phyloP scores from a whole-genome alignment of 2,113 vertebrate genomes.

The Melierax canorus region DNA sequence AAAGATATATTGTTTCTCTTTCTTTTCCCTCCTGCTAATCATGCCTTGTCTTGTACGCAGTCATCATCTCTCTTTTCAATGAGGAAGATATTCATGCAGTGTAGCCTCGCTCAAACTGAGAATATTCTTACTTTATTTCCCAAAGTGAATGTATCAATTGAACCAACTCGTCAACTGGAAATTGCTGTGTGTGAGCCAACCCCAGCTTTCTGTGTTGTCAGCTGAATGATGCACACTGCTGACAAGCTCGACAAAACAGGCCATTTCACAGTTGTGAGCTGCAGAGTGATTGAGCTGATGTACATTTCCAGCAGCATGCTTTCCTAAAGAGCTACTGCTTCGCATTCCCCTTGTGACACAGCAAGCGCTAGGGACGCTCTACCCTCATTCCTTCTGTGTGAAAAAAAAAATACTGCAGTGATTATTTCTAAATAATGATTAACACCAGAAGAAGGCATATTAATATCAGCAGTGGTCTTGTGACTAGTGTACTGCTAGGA shows the following conservation, averaged over 20 bases:
- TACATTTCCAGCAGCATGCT: not conserved
- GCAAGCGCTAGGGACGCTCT: not conserved
- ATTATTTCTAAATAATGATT: not conserved
- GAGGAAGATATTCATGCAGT: not conserved
- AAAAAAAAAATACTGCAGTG: not conserved
- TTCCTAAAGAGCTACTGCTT: not conserved
- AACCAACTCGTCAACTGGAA: not conserved
- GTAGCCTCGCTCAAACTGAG: not conserved
- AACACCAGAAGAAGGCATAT: not conserved
- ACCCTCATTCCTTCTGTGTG: not conserved
- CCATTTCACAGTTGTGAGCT: conserved; percentile 5
- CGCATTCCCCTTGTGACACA: not conserved
- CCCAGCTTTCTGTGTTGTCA: not conserved
- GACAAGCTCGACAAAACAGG: not conserved
- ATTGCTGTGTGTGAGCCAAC: not conserved
- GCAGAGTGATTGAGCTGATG: not conserved
- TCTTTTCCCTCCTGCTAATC: not conserved
- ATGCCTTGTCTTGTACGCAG: not conserved
- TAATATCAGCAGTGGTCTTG: not conserved
- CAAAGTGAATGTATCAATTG: not conserved
- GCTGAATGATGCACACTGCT: not conserved
- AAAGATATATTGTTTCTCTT: not conserved
- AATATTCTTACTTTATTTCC: not conserved
- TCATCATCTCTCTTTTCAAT: not conserved
- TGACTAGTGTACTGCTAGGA: not conserved